phyloP scores from a whole-genome alignment of 2,797 vertebrate genomes.

The Cottoperca gobio region DNA sequence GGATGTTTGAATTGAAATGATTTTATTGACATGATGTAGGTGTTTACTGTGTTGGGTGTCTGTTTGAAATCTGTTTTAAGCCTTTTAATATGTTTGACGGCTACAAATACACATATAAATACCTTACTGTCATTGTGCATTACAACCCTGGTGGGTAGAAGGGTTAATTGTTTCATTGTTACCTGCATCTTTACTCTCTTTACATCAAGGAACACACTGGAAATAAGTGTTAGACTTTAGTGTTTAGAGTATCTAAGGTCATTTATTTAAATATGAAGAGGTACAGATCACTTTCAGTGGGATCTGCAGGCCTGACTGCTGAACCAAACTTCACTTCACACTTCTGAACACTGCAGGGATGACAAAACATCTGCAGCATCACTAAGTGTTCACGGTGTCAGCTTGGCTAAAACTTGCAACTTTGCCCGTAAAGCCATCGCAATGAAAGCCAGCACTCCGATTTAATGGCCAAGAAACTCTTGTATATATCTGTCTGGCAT shows the following conservation, averaged over 20 bases:
- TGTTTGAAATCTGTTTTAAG: background rate
- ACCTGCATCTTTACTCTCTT: background rate
- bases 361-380: slow-evolving; percentile 16
- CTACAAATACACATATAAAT: too few relatives aligned
- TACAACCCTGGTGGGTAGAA: background rate
- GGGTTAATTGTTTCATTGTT: background rate
- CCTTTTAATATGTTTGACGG: background rate
- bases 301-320: background rate
- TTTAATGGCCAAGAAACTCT: slow-evolving; percentile 38
- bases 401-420: slow-evolving; percentile 25
- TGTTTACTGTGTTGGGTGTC: background rate
- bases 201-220: background rate
- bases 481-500: slow-evolving; percentile 27
- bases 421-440: slow-evolving; percentile 32
- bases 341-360: background rate
- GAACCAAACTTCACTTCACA: background rate
- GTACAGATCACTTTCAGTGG: background rate
- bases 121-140: too few relatives aligned
- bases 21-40: background rate
- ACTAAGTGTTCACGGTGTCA: slow-evolving; percentile 8
- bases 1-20: background rate
- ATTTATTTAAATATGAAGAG: background rate
- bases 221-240: background rate
- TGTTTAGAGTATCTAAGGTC: background rate
- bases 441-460: slow-evolving; percentile 36